Evolutionary conservation across 2,888 invertebrate genomes (phyloP).

Genomic region (Dichetophora obliterata): DNA sequence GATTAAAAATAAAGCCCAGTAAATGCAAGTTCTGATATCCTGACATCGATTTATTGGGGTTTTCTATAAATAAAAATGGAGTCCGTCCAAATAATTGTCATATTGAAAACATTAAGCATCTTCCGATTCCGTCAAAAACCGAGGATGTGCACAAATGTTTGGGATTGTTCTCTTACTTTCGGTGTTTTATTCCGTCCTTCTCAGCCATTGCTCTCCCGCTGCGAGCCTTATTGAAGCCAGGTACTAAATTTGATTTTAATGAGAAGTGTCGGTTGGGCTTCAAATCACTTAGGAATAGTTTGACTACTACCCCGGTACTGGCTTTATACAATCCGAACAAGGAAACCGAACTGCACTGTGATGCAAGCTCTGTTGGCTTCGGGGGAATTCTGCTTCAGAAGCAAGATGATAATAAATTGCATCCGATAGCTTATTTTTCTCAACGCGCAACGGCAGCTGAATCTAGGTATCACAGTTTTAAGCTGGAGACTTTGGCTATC

Average conservation of each 20-base stretch:
- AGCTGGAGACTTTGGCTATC: constrained; percentile 55
- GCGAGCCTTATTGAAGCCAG: constrained; percentile 15
- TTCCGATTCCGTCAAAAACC: constrained; percentile 24
- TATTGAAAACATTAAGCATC: constrained; percentile 13
- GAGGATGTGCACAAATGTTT: constrained; percentile 22
- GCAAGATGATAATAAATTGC: constrained; percentile 35
- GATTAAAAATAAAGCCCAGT: constrained; percentile 4
- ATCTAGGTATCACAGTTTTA: constrained; percentile 58
- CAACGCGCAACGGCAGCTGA: constrained; percentile 12
- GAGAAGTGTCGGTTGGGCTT: constrained; percentile 19
- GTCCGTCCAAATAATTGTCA: constrained; percentile 31
- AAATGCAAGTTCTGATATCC: constrained; percentile 35
- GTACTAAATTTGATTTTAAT: constrained; percentile 30
- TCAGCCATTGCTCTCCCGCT: constrained; percentile 17
- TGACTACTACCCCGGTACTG: constrained; percentile 32
- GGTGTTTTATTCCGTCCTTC: constrained; percentile 23
- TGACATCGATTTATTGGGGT: constrained; percentile 36
- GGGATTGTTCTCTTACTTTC: constrained; percentile 32
- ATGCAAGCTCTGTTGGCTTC: constrained; percentile 42
- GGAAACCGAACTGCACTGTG: constrained; percentile 36
- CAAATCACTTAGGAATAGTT: constrained; percentile 32
- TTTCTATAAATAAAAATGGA: constrained; percentile 23
- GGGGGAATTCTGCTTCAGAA: constrained; percentile 41
- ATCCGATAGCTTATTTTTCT: constrained; percentile 39
- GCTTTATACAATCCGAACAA: constrained; percentile 32